Percentiles rank a stretch among this genome's conserved stretches.
Evolutionary conservation across 2,113 vertebrate genomes (phyloP).

Genomic region (Microcebus jonahi): DNA sequence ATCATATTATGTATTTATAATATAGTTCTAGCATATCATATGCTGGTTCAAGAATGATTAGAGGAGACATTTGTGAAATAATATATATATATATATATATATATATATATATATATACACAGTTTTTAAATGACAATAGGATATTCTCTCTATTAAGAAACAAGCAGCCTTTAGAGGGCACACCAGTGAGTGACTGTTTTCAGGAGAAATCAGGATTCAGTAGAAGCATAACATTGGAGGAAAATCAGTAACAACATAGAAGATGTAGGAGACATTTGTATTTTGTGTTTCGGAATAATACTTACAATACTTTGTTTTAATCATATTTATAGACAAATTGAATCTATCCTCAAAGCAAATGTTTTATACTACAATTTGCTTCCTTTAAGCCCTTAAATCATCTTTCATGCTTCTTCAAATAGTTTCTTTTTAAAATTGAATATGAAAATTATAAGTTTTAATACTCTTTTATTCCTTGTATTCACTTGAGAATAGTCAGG

Average conservation of each 20-base stretch:
- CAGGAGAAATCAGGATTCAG: background rate
- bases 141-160: background rate
- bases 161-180: background rate
- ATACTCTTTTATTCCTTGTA: background rate
- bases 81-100: background rate
- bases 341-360: background rate
- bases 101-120: background rate
- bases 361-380: background rate
- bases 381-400: background rate
- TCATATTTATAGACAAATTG: background rate
- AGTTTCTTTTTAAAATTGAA: background rate
- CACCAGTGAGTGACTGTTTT: background rate
- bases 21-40: background rate
- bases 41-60: background rate
- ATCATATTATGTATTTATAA: background rate
- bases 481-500: background rate
- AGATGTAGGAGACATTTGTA: fast-evolving
- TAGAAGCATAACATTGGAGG: background rate
- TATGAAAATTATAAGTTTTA: background rate
- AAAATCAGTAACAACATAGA: background rate
- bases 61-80: background rate
- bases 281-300: background rate
- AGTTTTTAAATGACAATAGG: background rate
- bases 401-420: background rate
- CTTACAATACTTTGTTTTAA: background rate